Base-by-base conservation (phyloP, 2,113 vertebrate genomes). In the Podarcis muralis region DNA sequence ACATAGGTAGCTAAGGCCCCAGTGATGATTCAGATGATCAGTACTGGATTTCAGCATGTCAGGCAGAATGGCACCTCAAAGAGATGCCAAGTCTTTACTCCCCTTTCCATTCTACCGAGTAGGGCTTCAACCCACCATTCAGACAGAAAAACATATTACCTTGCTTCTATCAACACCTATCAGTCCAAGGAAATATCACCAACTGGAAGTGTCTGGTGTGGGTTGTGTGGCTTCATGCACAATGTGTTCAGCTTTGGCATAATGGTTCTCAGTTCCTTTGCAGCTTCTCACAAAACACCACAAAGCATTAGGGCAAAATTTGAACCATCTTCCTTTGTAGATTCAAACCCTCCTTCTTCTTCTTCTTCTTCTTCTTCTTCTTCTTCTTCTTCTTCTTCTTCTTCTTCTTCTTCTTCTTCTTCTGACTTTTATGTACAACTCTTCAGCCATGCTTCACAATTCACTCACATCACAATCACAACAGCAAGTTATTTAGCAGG, bases 311-410 rank as follows among this genome's bases (percentile, higher is more conserved):
- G 27, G 59, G n/a, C 30, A 77, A 77, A 75, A 27, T 32, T 43
- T 57, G 78, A 93, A 75, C 62, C 48, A 20, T 27, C 71, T 48
- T 88, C 59, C 76, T 32, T 57, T 82, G 62, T 32, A 89, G 79
- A 86, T 89, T 40, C n/a, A 80, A 35, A 80, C 65, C 48, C 5
- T 75, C 4, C 48, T 53, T 0, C 48, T 53, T 1, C 48, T 11
- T 1, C 48, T 11, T 2, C 48, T 11, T 2, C 48, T 11, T 2
- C 48, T 11, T 2, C 48, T 11, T 11, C 48, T 11, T 11, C 48
- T 11, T 48, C 48, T 11, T 12, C 48, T 11, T 12, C 48, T 11
- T 11, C 48, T 11, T 11, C 48, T 48, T 11, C 48, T 48, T 11
- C 48, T 11, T 11, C 48, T 48, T 11, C 48, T 48, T 11, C 48